These are phyloP conservation scores for Cyrtonyx montezumae DNA, from an alignment of 2,113 vertebrate species.

Conservation along the genomic window DNA sequence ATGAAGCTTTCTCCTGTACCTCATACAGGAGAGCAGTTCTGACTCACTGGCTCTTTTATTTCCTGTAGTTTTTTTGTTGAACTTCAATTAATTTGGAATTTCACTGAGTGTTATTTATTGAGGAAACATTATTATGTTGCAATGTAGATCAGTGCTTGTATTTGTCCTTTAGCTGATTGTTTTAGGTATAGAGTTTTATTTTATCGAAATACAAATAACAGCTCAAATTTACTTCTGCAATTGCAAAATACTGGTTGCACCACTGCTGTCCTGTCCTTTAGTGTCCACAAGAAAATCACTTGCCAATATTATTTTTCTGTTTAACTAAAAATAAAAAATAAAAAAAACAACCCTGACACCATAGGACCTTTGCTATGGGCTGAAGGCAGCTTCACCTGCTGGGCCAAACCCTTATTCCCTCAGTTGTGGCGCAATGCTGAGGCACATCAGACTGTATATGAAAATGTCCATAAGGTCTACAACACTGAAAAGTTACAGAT, in stretches of 20 bases:
- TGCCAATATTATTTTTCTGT: neutral
- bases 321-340: neutral
- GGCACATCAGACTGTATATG: neutral
- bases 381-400: neutral
- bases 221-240: neutral
- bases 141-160: neutral
- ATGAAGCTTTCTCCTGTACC: neutral
- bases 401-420: neutral
- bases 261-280: neutral
- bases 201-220: neutral
- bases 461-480: neutral
- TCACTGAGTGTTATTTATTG: neutral
- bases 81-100: neutral
- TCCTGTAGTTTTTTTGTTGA: neutral
- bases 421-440: neutral
- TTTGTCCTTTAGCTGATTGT: neutral
- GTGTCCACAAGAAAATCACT: neutral
- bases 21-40: neutral
- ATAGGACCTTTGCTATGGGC: neutral
- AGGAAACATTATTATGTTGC: neutral
- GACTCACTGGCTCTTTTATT: neutral
- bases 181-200: neutral
- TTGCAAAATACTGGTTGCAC: neutral
- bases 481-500: neutral
- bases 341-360: neutral